Evolutionary conservation across 1,140 invertebrate genomes (phyloP).

Genomic region (Chionoecetes opilio): DNA sequence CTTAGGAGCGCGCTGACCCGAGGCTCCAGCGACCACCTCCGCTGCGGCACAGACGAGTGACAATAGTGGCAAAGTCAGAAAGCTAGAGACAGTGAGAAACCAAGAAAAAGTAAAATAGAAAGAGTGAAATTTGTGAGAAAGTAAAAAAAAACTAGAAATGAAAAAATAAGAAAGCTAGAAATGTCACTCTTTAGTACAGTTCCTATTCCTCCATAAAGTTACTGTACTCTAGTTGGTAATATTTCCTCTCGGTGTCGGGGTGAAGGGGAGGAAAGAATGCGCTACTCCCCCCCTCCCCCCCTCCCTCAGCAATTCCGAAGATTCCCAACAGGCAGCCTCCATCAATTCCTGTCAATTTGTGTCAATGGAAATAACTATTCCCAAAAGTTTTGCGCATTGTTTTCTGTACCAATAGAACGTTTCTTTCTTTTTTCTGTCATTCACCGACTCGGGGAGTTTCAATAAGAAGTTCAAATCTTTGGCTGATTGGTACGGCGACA

Average conservation of each 20-base stretch:
- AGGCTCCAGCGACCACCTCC: background rate
- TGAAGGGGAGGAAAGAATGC: background rate
- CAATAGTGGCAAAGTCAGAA: too few species aligned
- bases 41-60: too few species aligned
- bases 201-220: background rate
- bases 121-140: too few species aligned
- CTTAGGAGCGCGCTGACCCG: background rate
- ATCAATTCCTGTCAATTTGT: conserved; percentile 74
- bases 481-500: conserved; percentile 74
- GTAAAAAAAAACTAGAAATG: too few species aligned
- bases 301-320: background rate
- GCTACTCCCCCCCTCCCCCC: background rate
- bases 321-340: conserved; percentile 49
- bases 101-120: too few species aligned
- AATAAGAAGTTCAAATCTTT: conserved; percentile 80
- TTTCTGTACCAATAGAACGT: conserved; percentile 73
- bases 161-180: too few species aligned
- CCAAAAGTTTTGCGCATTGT: conserved; percentile 79
- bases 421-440: conserved; percentile 67
- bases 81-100: too few species aligned
- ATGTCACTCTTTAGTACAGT: too few species aligned
- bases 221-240: background rate
- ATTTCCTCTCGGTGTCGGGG: background rate
- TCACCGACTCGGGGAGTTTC: conserved; percentile 72
- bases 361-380: conserved; percentile 76